phyloP scores from a whole-genome alignment of 2,888 invertebrate species.

The Habrosyne pyritoides region DNA sequence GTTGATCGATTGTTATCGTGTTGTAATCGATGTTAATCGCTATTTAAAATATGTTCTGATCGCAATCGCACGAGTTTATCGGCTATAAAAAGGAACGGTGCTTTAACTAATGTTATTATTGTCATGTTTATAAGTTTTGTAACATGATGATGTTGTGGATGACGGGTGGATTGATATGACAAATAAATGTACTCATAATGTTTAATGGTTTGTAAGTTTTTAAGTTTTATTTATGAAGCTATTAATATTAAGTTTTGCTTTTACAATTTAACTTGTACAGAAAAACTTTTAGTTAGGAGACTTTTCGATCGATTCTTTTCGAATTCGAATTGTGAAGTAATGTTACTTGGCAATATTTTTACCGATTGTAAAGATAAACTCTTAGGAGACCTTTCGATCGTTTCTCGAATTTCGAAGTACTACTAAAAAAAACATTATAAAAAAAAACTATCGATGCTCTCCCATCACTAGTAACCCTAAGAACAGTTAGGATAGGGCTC shows the following conservation, averaged over 20 bases:
- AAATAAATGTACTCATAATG: background rate
- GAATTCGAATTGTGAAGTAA: too few species aligned
- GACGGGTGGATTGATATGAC: background rate
- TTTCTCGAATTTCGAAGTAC: too few species aligned
- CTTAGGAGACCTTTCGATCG: background rate
- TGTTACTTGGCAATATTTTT: too few species aligned
- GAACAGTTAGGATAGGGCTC: background rate
- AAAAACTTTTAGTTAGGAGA: too few species aligned
- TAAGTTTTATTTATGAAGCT: background rate
- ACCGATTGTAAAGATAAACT: too few species aligned
- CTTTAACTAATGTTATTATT: slow-evolving; percentile 3
- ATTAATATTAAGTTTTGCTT: background rate
- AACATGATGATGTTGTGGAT: slow-evolving; percentile 4
- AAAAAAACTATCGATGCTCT: background rate
- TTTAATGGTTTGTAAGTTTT: background rate
- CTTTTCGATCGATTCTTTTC: too few species aligned
- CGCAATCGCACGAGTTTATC: slow-evolving; percentile 9
- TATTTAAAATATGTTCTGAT: slow-evolving; percentile 14
- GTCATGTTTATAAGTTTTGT: slow-evolving; percentile 7
- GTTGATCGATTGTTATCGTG: slow-evolving; percentile 9
- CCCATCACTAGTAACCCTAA: slow-evolving; percentile 5
- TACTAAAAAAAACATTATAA: too few species aligned
- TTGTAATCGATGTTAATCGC: slow-evolving; percentile 14
- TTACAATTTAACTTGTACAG: background rate
- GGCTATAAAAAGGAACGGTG: slow-evolving; percentile 4